Percentiles rank a stretch among this genome's conserved stretches.
These are phyloP conservation scores for Corythoichthys intestinalis DNA, from an alignment of 2,113 vertebrate genomes.

Conservation along the genomic window DNA sequence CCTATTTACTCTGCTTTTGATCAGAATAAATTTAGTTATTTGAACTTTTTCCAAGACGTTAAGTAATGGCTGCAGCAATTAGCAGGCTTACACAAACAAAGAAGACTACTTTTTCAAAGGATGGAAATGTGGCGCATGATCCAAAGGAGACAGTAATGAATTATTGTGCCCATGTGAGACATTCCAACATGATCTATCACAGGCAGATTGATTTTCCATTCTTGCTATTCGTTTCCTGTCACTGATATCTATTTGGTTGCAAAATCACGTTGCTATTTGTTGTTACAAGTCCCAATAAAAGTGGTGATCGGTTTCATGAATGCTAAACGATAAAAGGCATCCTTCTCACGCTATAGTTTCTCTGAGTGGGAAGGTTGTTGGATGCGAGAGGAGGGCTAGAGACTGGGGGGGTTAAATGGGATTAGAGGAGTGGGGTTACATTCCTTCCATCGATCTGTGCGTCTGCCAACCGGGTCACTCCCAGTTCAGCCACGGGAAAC, in stretches of 20 bases:
- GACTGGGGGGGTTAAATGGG: not conserved
- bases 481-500: constrained; percentile 78
- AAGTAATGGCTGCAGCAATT: not conserved
- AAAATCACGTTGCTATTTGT: not conserved
- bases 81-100: not conserved
- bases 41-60: not conserved
- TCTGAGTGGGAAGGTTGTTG: constrained; percentile 47
- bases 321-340: constrained; percentile 17
- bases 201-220: not conserved
- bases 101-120: not conserved
- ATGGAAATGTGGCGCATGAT: not conserved
- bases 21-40: not conserved
- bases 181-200: not conserved
- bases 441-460: constrained; percentile 72
- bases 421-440: constrained; percentile 72
- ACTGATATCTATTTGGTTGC: not conserved
- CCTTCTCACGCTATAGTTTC: constrained; percentile 14
- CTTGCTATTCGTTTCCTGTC: not conserved
- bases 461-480: constrained; percentile 73
- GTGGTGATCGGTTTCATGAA: constrained; percentile 4
- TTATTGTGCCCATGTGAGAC: not conserved
- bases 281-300: not conserved
- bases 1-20: no score
- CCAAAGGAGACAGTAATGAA: not conserved
- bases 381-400: constrained; percentile 29